These are phyloP conservation scores for Sebastes hubbsi DNA, from an alignment of 2,797 vertebrate genomes.

Conservation along the genomic window DNA sequence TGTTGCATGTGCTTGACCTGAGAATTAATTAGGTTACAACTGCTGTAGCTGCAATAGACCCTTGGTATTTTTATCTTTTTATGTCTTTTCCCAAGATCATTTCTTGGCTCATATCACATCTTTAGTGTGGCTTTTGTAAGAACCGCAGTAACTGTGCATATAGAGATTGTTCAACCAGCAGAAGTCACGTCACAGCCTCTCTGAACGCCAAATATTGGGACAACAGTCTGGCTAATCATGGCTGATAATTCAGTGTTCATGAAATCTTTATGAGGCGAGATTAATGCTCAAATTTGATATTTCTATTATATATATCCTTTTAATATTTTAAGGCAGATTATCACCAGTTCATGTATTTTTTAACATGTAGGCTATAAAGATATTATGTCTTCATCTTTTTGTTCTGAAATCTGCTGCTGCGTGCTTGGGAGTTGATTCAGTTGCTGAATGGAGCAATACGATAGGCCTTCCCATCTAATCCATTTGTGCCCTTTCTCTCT, in stretches of 20 bases:
- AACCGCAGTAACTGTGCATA: neutral
- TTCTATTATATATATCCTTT: neutral
- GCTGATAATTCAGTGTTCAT: slow-evolving; percentile 22
- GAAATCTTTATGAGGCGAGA: slow-evolving; percentile 26
- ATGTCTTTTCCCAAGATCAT: neutral
- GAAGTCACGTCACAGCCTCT: neutral
- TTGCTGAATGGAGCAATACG: slow-evolving; percentile 56
- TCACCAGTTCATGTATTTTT: slow-evolving; percentile 4
- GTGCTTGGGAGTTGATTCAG: slow-evolving; percentile 40
- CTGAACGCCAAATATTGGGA: slow-evolving; percentile 20
- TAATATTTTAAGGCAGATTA: neutral
- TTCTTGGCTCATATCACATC: neutral
- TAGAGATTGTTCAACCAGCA: neutral
- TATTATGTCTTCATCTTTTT: neutral
- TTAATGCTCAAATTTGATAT: neutral
- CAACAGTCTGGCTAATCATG: slow-evolving; percentile 7
- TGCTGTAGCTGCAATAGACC: neutral
- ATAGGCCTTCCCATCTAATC: slow-evolving; percentile 54
- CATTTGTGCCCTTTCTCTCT: slow-evolving; percentile 42
- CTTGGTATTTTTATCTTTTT: neutral
- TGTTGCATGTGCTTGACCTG: neutral
- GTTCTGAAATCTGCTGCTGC: slow-evolving; percentile 13
- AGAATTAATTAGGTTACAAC: neutral
- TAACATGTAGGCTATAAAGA: neutral
- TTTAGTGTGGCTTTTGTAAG: neutral